These are phyloP conservation scores for Rhadina sibilatrix DNA, from an alignment of 2,113 vertebrate genomes.

Conservation along the genomic window DNA sequence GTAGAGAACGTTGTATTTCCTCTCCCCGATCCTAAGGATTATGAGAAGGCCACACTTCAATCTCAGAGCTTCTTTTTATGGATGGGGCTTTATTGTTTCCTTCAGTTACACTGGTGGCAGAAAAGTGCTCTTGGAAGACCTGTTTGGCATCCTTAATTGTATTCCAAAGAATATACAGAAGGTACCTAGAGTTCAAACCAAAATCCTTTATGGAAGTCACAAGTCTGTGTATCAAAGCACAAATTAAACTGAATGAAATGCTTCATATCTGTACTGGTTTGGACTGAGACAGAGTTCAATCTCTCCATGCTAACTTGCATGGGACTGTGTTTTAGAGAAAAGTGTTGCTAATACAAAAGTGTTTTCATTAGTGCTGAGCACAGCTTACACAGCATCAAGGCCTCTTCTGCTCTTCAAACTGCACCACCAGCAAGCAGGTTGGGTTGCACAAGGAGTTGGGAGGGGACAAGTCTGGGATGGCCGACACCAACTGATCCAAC, in stretches of 20 bases:
- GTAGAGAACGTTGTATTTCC: not conserved
- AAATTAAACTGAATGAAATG: not conserved
- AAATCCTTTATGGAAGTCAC: not conserved
- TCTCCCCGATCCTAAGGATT: not conserved
- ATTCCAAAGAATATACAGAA: not conserved
- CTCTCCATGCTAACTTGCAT: not conserved
- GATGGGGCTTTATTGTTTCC: not conserved
- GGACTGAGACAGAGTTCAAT: not conserved
- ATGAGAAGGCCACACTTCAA: not conserved
- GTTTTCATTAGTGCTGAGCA: not conserved
- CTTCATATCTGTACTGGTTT: not conserved
- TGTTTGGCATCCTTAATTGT: not conserved
- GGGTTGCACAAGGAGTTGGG: not conserved
- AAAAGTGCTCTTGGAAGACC: not conserved
- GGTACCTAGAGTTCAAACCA: not conserved
- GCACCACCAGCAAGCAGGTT: not conserved
- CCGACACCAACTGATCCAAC: not conserved
- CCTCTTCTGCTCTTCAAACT: not conserved
- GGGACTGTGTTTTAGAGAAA: not conserved
- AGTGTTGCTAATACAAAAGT: not conserved
- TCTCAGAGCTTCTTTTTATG: not conserved
- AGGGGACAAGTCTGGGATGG: not conserved
- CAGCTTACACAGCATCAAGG: not conserved
- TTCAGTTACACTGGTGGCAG: not conserved
- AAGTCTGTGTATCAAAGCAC: not conserved